Evolutionary conservation across 2,113 vertebrate species (phyloP).

Genomic region (Rhinichthys klamathensis): DNA sequence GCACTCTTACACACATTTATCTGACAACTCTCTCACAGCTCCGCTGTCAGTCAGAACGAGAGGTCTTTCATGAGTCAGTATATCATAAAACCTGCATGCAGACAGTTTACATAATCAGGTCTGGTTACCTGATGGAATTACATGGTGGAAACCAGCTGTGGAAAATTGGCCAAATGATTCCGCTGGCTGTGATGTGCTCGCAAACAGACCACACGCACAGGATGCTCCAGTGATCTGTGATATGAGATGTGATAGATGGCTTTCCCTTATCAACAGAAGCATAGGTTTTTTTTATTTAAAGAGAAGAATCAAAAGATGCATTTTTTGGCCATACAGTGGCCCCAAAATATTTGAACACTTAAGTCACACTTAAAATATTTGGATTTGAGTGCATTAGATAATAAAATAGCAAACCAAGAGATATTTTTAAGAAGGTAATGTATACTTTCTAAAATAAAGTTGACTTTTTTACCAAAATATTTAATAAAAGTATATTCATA

Average conservation of each 20-base stretch:
- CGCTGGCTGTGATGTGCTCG: conserved; percentile 2
- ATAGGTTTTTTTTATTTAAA: not conserved
- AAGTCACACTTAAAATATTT: not conserved
- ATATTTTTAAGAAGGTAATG: not conserved
- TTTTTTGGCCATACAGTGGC: not conserved
- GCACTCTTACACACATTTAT: conserved; percentile 24
- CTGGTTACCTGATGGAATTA: conserved; percentile 50
- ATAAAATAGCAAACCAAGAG: not conserved
- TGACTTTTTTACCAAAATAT: not conserved
- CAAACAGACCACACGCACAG: conserved; percentile 12
- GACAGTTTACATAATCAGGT: conserved; percentile 30
- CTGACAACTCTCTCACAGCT: conserved; percentile 11
- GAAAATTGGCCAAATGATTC: conserved; percentile 31
- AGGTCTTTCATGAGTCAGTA: not conserved
- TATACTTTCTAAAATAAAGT: not conserved
- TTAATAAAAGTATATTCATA: not conserved
- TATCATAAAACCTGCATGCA: conserved; percentile 36
- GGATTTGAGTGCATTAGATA: not conserved
- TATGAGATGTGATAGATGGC: not conserved
- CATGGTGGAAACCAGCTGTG: conserved; percentile 38
- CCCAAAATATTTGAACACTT: not conserved
- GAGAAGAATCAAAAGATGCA: not conserved
- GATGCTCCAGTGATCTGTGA: not conserved
- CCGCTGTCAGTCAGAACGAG: not conserved
- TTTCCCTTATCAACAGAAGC: not conserved